phyloP scores from a whole-genome alignment of 2,888 invertebrate genomes.

The Blastobasis lacticolella region DNA sequence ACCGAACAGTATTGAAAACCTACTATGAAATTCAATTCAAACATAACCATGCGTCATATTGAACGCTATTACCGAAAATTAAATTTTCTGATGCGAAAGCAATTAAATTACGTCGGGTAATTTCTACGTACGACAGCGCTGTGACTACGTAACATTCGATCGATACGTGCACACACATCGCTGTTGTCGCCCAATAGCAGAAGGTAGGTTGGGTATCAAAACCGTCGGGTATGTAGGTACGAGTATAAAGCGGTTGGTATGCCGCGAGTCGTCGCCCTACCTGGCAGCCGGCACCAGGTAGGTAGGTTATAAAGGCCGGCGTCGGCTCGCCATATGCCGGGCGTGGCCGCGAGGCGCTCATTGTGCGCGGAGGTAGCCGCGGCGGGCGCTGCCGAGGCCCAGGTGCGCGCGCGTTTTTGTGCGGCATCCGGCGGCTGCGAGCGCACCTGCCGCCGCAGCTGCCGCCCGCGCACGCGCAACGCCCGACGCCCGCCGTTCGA shows the following conservation, averaged over 20 bases:
- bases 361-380: slow-evolving; percentile 56
- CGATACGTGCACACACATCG: too few relatives aligned
- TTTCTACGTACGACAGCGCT: too few relatives aligned
- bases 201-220: too few relatives aligned
- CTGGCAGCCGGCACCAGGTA: slow-evolving; percentile 10
- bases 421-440: slow-evolving; percentile 67
- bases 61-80: too few relatives aligned
- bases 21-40: too few relatives aligned
- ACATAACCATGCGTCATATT: too few relatives aligned
- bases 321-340: slow-evolving; percentile 41
- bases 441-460: slow-evolving; percentile 63
- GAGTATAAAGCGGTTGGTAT: too few relatives aligned
- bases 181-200: too few relatives aligned
- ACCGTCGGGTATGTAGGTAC: too few relatives aligned
- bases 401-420: slow-evolving; percentile 69
- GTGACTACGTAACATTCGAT: too few relatives aligned
- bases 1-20: not conserved
- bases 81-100: too few relatives aligned
- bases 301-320: slow-evolving; percentile 19
- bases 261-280: not conserved
- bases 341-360: slow-evolving; percentile 35
- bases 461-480: slow-evolving; percentile 50
- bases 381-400: slow-evolving; percentile 25
- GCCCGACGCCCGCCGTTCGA: slow-evolving; percentile 19
- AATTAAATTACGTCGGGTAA: too few relatives aligned